phyloP scores from a whole-genome alignment of 1,140 invertebrate genomes.

The Copidosoma floridanum region DNA sequence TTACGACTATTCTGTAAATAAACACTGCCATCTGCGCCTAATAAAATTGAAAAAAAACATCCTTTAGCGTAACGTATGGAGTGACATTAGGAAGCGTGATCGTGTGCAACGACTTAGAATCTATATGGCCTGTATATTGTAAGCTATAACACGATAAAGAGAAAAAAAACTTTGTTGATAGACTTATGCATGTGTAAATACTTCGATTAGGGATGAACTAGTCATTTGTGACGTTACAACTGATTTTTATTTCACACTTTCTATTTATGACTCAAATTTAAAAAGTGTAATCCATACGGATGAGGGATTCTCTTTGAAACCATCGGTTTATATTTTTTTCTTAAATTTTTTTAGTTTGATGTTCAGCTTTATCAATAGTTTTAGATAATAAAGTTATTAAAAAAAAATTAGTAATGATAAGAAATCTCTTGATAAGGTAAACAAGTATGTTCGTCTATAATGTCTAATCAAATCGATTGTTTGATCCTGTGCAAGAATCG shows the following conservation, averaged over 20 bases:
- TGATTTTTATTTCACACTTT: too few relatives aligned
- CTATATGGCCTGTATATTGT: conserved; percentile 44
- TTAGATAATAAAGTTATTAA: too few relatives aligned
- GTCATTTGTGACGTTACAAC: conserved; percentile 30
- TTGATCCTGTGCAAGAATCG: background rate
- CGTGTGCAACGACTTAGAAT: conserved; percentile 54
- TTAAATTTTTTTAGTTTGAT: too few relatives aligned
- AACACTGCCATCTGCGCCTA: conserved; percentile 36
- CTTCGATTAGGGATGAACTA: conserved; percentile 35
- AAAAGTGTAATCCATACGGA: too few relatives aligned
- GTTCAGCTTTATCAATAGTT: too few relatives aligned
- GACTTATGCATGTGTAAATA: conserved; percentile 29
- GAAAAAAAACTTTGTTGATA: conserved; percentile 17
- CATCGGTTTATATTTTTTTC: too few relatives aligned
- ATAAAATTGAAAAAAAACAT: conserved; percentile 37
- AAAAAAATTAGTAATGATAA: too few relatives aligned
- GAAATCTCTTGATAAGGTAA: conserved; percentile 1
- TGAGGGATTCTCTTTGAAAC: too few relatives aligned
- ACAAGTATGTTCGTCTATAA: background rate
- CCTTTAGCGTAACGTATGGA: conserved; percentile 28
- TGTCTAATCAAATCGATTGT: background rate
- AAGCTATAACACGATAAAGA: conserved; percentile 24
- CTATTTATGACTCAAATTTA: too few relatives aligned
- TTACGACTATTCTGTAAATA: conserved; percentile 49
- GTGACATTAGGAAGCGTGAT: conserved; percentile 32